A percentile compares a stretch with the other conserved stretches of the same genome.
phyloP scores from a whole-genome alignment of 2,888 invertebrate genomes.

The Leptothorax acervorum region DNA sequence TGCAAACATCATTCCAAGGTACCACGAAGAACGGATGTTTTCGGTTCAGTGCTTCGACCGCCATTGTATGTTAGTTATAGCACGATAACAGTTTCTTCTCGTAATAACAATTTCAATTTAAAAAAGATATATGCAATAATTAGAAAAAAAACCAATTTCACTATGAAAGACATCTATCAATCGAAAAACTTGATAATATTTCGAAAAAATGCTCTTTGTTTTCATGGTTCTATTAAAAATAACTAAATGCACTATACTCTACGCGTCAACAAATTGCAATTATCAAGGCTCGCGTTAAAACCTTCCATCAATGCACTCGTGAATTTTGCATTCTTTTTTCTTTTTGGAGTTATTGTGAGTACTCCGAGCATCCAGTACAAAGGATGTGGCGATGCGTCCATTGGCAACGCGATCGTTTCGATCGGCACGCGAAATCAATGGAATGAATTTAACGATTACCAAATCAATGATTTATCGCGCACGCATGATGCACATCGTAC shows the following conservation, averaged over 20 bases:
- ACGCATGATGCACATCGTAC: not conserved
- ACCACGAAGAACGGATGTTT: slow-evolving; percentile 62
- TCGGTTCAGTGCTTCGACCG: slow-evolving; percentile 65
- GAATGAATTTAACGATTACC: slow-evolving; percentile 57
- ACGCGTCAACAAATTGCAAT: not conserved
- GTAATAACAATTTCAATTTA: slow-evolving; percentile 51
- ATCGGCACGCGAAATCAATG: slow-evolving; percentile 44
- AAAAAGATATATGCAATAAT: not conserved
- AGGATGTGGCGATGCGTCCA: slow-evolving; percentile 1
- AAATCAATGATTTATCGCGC: slow-evolving; percentile 50
- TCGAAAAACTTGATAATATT: not conserved
- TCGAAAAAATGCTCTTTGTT: not conserved
- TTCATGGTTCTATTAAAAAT: not conserved
- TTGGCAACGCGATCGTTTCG: slow-evolving; percentile 30
- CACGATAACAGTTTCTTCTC: slow-evolving; percentile 65
- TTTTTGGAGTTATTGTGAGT: not conserved
- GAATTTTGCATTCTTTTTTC: not conserved
- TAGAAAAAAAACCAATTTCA: slow-evolving; percentile 27
- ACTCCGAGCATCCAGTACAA: not conserved
- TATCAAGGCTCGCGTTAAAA: not conserved
- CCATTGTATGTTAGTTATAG: slow-evolving; percentile 61
- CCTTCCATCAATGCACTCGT: not conserved
- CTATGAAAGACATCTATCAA: not conserved
- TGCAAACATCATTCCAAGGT: slow-evolving; percentile 50
- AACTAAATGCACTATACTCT: not conserved